Evolutionary conservation across 2,797 vertebrate genomes (phyloP), one percentile per base, ranked within the genome.

Genomic region (Threskiornis aethiopicus): DNA sequence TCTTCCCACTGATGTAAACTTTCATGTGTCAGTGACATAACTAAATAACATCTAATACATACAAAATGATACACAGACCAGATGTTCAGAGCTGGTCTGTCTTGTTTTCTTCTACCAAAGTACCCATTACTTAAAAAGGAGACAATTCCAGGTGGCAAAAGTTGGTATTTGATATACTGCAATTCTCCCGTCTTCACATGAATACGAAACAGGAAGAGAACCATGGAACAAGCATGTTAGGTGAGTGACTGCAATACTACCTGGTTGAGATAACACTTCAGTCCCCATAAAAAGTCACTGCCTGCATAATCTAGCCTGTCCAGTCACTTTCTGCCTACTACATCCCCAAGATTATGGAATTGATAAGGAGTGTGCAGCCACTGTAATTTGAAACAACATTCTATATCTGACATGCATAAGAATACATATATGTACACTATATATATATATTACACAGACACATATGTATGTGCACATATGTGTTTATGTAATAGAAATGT

Each of bases 401-500:
- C 39, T 25, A 2, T 59, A 54, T n/a, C n/a, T 46, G 22, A 46
- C 33, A 66, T 16, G 20, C 15, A 11, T 52, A 82, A 64, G 10
- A 52, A 61, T 25, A 79, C 26, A 41, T 13, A 37, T 18, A 24
- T 9, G 20, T 13, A 35, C 5, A 13, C 11, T 14, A 17, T 15
- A 29, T 17, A 19, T 15, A 26, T 17, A 21, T 17, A 41, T n/a
- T 19, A 42, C 13, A 51, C 4, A 61, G n/a, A 46, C 24, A 86
- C 6, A 16, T 11, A 39, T 2, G 1, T 35, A 44, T 3, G 8
- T 28, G 37, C 16, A 51, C 20, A 11, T 14, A 42, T 2, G 7
- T 24, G 12, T 57, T 87, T 26, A n/a, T 5, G 28, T 15, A 44
- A 62, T 83, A 83, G 15, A 70, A 89, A 73, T 1, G 0, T 37